A percentile compares a stretch with the other conserved stretches of the same genome.
Evolutionary conservation across 2,797 vertebrate genomes (phyloP).

Genomic region (Psittacula echo): DNA sequence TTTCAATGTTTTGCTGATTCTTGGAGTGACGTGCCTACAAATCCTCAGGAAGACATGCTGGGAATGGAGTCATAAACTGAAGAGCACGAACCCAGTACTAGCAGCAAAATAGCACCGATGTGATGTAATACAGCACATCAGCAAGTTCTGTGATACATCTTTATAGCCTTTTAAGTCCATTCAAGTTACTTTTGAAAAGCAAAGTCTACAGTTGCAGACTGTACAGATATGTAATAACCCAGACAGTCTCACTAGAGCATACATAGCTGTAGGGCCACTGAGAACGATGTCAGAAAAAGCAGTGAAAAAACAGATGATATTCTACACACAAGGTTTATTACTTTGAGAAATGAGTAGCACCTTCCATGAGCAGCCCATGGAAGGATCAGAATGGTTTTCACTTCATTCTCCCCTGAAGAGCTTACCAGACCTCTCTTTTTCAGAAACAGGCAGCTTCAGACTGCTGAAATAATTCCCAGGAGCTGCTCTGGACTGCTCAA

Average conservation of each 20-base stretch:
- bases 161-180: not conserved
- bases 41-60: not conserved
- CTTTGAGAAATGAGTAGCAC: not conserved
- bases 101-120: not conserved
- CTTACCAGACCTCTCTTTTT: not conserved
- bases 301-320: not conserved
- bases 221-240: not conserved
- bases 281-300: not conserved
- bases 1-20: not conserved
- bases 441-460: not conserved
- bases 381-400: not conserved
- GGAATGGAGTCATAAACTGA: not conserved
- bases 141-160: accelerated
- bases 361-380: not conserved
- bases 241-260: not conserved
- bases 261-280: not conserved
- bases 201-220: not conserved
- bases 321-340: not conserved
- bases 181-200: not conserved
- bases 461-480: not conserved
- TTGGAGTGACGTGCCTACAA: not conserved
- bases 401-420: not conserved
- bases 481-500: not conserved
- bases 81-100: not conserved
- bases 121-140: not conserved